These are phyloP conservation scores for Drosophila tsacasi DNA, from an alignment of 1,140 invertebrate species.

Conservation along the genomic window DNA sequence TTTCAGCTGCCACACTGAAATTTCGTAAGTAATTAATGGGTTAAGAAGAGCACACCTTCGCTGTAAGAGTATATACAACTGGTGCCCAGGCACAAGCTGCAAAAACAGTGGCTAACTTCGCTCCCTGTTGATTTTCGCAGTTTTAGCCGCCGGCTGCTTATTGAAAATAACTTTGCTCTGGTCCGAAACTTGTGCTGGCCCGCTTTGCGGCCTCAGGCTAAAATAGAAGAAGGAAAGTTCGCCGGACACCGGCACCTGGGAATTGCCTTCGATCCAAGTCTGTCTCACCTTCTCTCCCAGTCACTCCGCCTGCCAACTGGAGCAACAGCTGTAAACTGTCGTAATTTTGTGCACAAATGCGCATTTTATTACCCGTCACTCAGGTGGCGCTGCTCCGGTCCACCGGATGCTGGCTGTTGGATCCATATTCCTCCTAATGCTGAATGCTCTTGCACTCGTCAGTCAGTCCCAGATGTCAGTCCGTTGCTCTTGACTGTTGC, in stretches of 20 bases:
- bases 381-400: constrained; percentile 34
- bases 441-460: constrained; percentile 31
- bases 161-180: constrained; percentile 70
- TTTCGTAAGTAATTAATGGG: constrained; percentile 24
- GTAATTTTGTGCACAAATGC: constrained; percentile 78
- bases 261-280: constrained; percentile 4
- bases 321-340: constrained; percentile 56
- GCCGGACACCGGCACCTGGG: constrained; percentile 38
- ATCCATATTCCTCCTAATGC: neutral
- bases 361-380: constrained; percentile 78
- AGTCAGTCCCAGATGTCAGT: constrained; percentile 28
- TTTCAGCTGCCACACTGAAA: constrained; percentile 13
- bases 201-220: constrained; percentile 32
- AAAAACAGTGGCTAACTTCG: constrained; percentile 26
- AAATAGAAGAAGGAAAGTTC: constrained; percentile 34
- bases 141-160: constrained; percentile 55
- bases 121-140: constrained; percentile 50
- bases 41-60: constrained; percentile 4
- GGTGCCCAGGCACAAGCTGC: constrained; percentile 7
- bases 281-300: neutral
- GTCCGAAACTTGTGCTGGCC: constrained; percentile 53
- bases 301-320: constrained; percentile 23
- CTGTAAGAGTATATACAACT: neutral
- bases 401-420: constrained; percentile 8
- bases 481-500: constrained; percentile 38